phyloP scores from a whole-genome alignment of 1,140 invertebrate species.

The Hermetia illucens region DNA sequence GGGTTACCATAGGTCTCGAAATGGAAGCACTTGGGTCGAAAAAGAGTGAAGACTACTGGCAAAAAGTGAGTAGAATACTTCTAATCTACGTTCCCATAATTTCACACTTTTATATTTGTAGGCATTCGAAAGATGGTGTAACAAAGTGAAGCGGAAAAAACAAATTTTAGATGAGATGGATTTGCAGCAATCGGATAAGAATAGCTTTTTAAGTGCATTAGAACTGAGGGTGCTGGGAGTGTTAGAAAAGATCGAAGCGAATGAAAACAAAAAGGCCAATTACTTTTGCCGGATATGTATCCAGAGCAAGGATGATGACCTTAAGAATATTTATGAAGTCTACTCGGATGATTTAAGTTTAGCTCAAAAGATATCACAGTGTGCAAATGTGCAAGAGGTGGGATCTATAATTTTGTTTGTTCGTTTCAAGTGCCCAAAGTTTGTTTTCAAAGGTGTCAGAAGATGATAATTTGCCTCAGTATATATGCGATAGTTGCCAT shows the following conservation, averaged over 20 bases:
- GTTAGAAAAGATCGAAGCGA: background rate
- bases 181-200: background rate
- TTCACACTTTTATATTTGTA: background rate
- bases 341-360: background rate
- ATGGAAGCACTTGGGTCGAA: background rate
- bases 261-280: background rate
- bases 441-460: slow-evolving; percentile 11
- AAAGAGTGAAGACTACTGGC: background rate
- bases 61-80: background rate
- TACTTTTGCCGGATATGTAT: background rate
- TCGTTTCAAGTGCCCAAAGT: background rate
- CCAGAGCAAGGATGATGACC: background rate
- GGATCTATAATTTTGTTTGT: background rate
- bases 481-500: slow-evolving; percentile 13
- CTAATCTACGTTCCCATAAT: background rate
- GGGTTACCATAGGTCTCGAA: background rate
- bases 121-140: background rate
- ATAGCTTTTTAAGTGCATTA: background rate
- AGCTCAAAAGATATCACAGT: background rate
- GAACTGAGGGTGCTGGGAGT: background rate
- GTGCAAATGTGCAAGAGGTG: background rate
- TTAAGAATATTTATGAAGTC: background rate
- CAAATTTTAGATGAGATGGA: background rate
- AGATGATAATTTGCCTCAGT: slow-evolving; percentile 13
- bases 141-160: background rate